Evolutionary conservation across 2,113 vertebrate genomes (phyloP).

Genomic region (Cyanoderma ruficeps): DNA sequence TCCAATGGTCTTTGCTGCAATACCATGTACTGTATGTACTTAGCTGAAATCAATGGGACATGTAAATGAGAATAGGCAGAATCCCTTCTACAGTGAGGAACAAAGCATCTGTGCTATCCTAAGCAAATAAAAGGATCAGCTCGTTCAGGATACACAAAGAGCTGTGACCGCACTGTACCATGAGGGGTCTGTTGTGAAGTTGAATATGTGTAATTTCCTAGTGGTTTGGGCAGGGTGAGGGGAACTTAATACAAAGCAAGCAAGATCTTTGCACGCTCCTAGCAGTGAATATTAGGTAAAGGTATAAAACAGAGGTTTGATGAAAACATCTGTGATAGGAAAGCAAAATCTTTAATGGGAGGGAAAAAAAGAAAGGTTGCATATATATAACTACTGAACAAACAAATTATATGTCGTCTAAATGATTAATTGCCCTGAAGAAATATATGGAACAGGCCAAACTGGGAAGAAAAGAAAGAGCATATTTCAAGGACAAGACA

Average conservation of each 20-base stretch:
- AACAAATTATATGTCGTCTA: conserved; percentile 28
- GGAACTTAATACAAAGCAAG: neutral
- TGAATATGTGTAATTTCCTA: conserved; percentile 29
- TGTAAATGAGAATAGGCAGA: conserved; percentile 67
- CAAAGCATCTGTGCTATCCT: conserved; percentile 64
- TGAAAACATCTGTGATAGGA: neutral
- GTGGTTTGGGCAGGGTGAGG: neutral
- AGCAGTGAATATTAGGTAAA: neutral
- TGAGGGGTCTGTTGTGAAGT: conserved; percentile 22
- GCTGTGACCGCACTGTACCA: conserved; percentile 41
- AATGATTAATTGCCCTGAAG: conserved; percentile 32
- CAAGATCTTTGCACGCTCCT: neutral
- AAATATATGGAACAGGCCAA: conserved; percentile 17
- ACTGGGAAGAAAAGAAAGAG: neutral
- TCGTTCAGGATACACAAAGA: conserved; percentile 61
- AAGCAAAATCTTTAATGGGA: conserved; percentile 28
- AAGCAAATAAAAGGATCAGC: conserved; percentile 74
- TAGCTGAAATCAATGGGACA: conserved; percentile 72
- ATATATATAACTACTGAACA: conserved; percentile 7
- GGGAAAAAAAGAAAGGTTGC: conserved; percentile 13
- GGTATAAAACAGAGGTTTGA: neutral
- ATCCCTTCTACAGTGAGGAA: conserved; percentile 56
- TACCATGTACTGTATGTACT: conserved; percentile 55
- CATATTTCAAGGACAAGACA: conserved; percentile 36
- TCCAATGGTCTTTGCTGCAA: conserved; percentile 26